A percentile compares a stretch with the other conserved stretches of the same genome.
Conservation (phyloP, 2,888 invertebrate genomes). For the Andrena bucephala region DNA sequence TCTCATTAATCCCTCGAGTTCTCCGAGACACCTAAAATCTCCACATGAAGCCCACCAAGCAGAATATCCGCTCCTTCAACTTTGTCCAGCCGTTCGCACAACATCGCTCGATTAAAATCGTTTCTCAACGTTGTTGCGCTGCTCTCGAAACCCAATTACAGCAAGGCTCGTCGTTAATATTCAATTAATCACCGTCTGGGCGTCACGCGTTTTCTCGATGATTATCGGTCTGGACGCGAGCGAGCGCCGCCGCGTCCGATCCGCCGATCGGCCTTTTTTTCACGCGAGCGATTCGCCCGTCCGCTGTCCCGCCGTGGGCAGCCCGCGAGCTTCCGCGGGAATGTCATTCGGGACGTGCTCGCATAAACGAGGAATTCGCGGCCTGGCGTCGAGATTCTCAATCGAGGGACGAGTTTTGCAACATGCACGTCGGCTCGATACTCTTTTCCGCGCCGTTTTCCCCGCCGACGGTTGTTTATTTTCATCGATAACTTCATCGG, state of each 20-base stretch:
- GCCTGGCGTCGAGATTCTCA: slow-evolving; percentile 3
- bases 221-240: slow-evolving; percentile 49
- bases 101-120: slow-evolving; percentile 15
- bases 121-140: slow-evolving; percentile 26
- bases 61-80: too few species aligned
- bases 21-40: too few species aligned
- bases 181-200: slow-evolving; percentile 59
- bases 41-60: too few species aligned
- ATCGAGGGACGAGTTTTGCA: slow-evolving; percentile 27
- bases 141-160: slow-evolving; percentile 58
- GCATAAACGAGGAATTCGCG: slow-evolving; percentile 57
- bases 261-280: slow-evolving; percentile 32
- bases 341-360: slow-evolving; percentile 52
- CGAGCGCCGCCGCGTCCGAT: slow-evolving; percentile 36
- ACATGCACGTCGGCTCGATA: background rate
- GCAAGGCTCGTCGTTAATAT: slow-evolving; percentile 58
- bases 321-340: slow-evolving; percentile 56
- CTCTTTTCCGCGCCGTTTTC: background rate
- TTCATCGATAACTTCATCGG: slow-evolving; percentile 21
- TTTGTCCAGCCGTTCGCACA: background rate
- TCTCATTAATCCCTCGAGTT: too few species aligned
- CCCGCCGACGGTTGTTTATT: slow-evolving; percentile 29
- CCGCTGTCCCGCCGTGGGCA: slow-evolving; percentile 49
- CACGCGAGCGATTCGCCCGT: slow-evolving; percentile 4
- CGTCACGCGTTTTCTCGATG: slow-evolving; percentile 60